phyloP scores from a whole-genome alignment of 2,113 vertebrate genomes.

The Bungarus multicinctus region DNA sequence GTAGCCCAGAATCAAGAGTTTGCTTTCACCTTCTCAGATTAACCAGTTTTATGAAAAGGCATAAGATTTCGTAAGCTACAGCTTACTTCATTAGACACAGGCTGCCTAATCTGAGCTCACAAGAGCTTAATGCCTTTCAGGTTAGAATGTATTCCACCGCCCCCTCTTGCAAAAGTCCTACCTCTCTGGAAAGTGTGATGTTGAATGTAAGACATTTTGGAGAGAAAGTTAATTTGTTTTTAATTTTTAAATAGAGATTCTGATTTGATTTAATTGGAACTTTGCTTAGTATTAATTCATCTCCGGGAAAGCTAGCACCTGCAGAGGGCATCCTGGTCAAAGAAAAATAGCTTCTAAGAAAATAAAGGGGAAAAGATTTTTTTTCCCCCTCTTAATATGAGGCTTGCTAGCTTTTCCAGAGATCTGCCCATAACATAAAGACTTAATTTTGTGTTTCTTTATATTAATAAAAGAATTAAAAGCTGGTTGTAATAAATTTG shows the following conservation, averaged over 20 bases:
- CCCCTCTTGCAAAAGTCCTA: neutral
- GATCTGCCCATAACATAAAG: constrained; percentile 50
- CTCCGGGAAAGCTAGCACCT: neutral
- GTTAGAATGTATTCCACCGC: neutral
- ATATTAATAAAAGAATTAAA: constrained; percentile 62
- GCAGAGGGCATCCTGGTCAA: neutral
- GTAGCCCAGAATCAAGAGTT: neutral
- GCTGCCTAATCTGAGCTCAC: neutral
- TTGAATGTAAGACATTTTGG: neutral
- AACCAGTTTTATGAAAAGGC: neutral
- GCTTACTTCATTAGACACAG: neutral
- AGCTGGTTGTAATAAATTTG: constrained; percentile 50
- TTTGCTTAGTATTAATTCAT: neutral
- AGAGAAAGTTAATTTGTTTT: neutral
- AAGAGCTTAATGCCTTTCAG: neutral
- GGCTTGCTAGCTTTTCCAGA: neutral
- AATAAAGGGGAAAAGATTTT: neutral
- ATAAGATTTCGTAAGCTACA: neutral
- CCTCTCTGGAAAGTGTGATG: neutral
- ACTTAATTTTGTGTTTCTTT: constrained; percentile 54
- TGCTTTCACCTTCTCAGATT: neutral
- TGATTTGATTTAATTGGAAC: neutral
- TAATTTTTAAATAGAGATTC: neutral
- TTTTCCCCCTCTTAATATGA: neutral
- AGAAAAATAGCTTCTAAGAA: neutral